These are phyloP conservation scores for Nezara viridula DNA, from an alignment of 2,888 invertebrate genomes.

Conservation along the genomic window DNA sequence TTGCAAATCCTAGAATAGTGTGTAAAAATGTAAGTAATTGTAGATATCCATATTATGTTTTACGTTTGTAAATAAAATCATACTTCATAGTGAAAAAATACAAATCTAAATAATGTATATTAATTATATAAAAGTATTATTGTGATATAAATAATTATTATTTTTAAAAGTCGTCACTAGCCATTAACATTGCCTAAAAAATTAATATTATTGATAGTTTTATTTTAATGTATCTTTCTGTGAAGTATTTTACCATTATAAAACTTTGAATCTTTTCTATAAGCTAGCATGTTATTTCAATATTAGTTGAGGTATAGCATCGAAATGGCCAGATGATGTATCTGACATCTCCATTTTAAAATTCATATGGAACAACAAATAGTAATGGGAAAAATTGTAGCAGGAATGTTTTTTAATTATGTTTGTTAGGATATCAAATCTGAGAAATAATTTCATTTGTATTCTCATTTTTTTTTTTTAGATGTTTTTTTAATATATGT, in stretches of 20 bases:
- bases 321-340: too few species aligned
- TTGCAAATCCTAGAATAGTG: neutral
- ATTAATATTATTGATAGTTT: neutral
- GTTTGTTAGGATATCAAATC: too few species aligned
- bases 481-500: too few species aligned
- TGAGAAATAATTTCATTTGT: too few species aligned
- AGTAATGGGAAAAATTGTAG: too few species aligned
- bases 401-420: too few species aligned
- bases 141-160: neutral
- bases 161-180: neutral
- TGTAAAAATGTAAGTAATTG: conserved; percentile 21
- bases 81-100: neutral
- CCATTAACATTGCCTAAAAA: neutral
- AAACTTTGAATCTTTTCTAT: neutral
- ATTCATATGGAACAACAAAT: too few species aligned
- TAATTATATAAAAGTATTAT: neutral
- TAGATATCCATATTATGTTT: neutral
- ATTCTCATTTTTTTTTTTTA: too few species aligned
- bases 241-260: neutral
- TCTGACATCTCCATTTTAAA: too few species aligned
- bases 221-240: neutral
- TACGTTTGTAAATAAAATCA: neutral
- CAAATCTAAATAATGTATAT: neutral
- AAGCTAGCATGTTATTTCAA: neutral
- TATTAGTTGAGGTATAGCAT: too few species aligned